Evolutionary conservation across 2,888 invertebrate genomes (phyloP).

Genomic region (Itoplectis maculator): DNA sequence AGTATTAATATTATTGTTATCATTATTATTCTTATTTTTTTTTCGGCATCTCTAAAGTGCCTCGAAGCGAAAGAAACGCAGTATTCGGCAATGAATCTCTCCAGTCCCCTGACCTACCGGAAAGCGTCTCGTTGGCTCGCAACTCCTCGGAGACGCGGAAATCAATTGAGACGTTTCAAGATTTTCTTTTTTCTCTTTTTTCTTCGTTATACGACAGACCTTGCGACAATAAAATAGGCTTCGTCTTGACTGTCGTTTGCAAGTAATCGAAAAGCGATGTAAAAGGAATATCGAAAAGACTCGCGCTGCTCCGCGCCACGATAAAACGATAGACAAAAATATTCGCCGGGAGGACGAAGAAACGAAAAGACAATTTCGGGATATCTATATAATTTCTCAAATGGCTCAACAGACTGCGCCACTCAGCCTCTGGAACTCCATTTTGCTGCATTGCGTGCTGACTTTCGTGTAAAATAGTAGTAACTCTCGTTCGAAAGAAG

Average conservation of each 20-base stretch:
- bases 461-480: constrained; percentile 43
- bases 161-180: constrained; percentile 22
- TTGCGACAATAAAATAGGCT: constrained; percentile 23
- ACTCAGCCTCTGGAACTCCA: constrained; percentile 63
- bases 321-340: constrained; percentile 5
- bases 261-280: neutral
- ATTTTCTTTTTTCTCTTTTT: neutral
- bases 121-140: constrained; percentile 37
- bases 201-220: neutral
- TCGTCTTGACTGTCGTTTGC: neutral
- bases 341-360: constrained; percentile 18
- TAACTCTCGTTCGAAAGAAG: constrained; percentile 54
- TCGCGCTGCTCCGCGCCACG: neutral
- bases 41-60: constrained; percentile 38
- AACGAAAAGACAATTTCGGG: constrained; percentile 19
- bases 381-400: constrained; percentile 7
- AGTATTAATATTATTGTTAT: neutral
- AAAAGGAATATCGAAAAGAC: neutral
- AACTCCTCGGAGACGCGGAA: constrained; percentile 13
- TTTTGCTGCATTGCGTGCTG: constrained; percentile 57
- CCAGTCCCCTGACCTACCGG: constrained; percentile 54
- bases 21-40: neutral
- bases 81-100: constrained; percentile 24
- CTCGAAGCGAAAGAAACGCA: constrained; percentile 32
- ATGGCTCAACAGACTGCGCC: constrained; percentile 41